Evolutionary conservation across 2,113 vertebrate genomes (phyloP), one percentile per base, ranked within the genome.

Genomic region (Serilophus lunatus): DNA sequence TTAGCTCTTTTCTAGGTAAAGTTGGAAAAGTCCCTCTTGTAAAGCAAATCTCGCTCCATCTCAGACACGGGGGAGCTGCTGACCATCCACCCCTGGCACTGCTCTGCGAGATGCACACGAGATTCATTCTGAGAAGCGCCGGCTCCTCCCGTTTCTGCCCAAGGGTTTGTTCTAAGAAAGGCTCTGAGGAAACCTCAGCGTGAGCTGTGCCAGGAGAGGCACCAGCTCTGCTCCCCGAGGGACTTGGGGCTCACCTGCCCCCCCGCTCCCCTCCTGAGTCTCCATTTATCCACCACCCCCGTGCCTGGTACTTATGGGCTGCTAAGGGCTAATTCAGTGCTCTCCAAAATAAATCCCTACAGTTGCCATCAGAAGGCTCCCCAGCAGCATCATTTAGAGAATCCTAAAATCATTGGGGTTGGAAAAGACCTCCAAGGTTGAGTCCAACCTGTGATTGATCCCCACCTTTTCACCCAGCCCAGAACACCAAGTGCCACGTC

Each of bases 101-200:
- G 97, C 45, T 86, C 88, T 66, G 97, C 54, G 36, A 95, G 97
- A 97, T 94, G 97, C 97, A 95, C 92, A 86, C 64, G 64, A 95
- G 51, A 95, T 82, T 98, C 98, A 98, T 99, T 98, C 98, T 99
- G 98, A 99, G 98, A 99, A 98, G 94, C 4, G 50, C 70, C 82
- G 4, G 80, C 76, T 86, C 65, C 95, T 90, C 92, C 86, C 74
- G 78, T 95, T 96, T 95, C 94, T 93, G 85, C 79, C 47, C 49
- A 95, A 95, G 83, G 23, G 61, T 8, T 57, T 60, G 4, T 97
- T 97, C 96, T 95, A 80, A 97, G 97, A 98, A 97, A 96, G 91
- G 79, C 78, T 82, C 14, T 29, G 93, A 92, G 82, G 86, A 12
- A 36, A 78, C 63, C 81, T 40, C 87, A 28, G 40, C 2, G 3